Evolutionary conservation across 2,113 vertebrate genomes (phyloP).

Genomic region (Electrona antarctica): DNA sequence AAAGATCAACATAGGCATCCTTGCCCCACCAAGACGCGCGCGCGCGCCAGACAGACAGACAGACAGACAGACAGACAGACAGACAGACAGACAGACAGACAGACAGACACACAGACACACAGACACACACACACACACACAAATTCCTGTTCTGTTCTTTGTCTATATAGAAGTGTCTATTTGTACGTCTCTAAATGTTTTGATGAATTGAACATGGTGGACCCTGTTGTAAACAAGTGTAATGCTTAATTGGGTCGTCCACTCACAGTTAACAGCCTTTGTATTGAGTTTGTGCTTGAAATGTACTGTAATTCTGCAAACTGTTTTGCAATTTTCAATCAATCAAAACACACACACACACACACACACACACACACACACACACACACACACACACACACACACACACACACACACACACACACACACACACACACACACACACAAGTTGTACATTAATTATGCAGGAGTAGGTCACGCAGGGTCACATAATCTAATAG

Average conservation of each 20-base stretch:
- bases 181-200: too few relatives aligned
- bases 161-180: too few relatives aligned
- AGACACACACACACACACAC: too few relatives aligned
- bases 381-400: slow-evolving; percentile 1
- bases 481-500: not conserved
- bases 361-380: not conserved
- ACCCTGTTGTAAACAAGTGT: too few relatives aligned
- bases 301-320: too few relatives aligned
- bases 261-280: too few relatives aligned
- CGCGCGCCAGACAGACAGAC: not conserved
- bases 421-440: not conserved
- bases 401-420: not conserved
- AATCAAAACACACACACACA: not conserved
- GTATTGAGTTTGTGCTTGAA: too few relatives aligned
- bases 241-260: too few relatives aligned
- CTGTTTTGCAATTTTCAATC: too few relatives aligned
- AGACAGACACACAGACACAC: not conserved
- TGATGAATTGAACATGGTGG: too few relatives aligned
- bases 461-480: not conserved
- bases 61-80: not conserved
- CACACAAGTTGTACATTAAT: not conserved
- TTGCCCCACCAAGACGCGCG: not conserved
- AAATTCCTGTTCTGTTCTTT: too few relatives aligned
- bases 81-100: not conserved
- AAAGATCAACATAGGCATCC: too few relatives aligned